Base-by-base conservation (phyloP, 2,797 vertebrate genomes). In the Pteropus rufus region DNA sequence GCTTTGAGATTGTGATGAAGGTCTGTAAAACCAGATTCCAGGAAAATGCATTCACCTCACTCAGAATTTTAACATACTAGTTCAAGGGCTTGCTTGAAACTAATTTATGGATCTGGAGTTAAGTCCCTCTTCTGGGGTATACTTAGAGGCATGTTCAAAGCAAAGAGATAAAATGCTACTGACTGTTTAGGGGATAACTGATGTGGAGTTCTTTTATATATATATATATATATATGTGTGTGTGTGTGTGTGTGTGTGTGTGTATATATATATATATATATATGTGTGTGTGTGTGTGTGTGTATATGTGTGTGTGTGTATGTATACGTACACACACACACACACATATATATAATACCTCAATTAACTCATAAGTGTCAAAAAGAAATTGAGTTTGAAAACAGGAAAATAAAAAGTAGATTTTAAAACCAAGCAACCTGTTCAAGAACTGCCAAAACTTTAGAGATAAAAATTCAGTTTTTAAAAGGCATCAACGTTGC, bases 351-450 rank as follows among this genome's bases (percentile, higher is more conserved):
- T 14, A 49, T 4, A 49, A 82, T 85, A 87, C n/a, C 18, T 86
- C 75, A 77, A 29, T 14, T 49, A 91, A 72, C 41, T 69, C 21
- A 2, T 12, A 58, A 34, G 39, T 93, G 93, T 83, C 84, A 67
- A 15, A 91, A 89, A 90, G 39, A 36, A 91, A 41, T 15, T 44
- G 11, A 10, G 7, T 83, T 79, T 75, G 52, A 7, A 93, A 92
- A 73, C 39, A 84, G 49, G 19, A 94, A 69, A 88, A 69, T 62
- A 62, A 85, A 95, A 96, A 84, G 10, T 72, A 64, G 41, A 65
- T 34, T 87, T 77, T 3, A 31, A 23, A 23, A 65, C 44, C 56
- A 56, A 52, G n/a, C 36, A 86, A 14, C 12, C 49, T 67, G 10
- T 86, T 83, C 72, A 72, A 93, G 65, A 82, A 79, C 7, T 36